A percentile compares a stretch with the other conserved stretches of the same genome.
Conservation (phyloP, 2,113 vertebrate genomes). For the Psephotus haematonotus region DNA sequence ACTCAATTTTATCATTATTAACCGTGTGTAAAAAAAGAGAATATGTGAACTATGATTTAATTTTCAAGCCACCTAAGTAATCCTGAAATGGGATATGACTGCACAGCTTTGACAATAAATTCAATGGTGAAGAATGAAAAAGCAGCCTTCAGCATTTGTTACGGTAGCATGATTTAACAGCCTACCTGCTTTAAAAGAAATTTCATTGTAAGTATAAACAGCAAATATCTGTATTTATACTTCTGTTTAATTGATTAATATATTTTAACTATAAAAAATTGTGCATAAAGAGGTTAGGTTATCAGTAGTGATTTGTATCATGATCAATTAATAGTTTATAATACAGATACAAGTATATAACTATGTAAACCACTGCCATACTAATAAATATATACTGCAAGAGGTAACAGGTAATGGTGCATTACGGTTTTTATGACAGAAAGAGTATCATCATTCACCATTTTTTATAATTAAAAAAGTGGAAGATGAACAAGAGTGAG, state of each 20-base stretch:
- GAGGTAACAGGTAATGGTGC: neutral
- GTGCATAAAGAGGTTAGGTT: neutral
- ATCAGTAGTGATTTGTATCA: constrained; percentile 8
- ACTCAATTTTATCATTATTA: neutral
- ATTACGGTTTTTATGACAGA: neutral
- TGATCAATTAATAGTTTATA: neutral
- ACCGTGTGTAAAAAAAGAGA: neutral
- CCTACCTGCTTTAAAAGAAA: constrained; percentile 29
- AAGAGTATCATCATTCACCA: neutral
- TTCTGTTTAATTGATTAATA: constrained; percentile 62
- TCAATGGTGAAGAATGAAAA: constrained; percentile 65
- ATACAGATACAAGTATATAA: neutral
- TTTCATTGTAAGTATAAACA: constrained; percentile 28
- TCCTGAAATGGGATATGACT: constrained; percentile 71
- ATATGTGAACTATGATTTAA: constrained; percentile 62
- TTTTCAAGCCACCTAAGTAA: constrained; percentile 68
- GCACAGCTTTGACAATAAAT: constrained; percentile 69
- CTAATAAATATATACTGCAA: neutral
- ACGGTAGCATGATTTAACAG: constrained; percentile 74
- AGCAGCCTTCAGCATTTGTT: constrained; percentile 64
- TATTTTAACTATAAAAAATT: constrained; percentile 35
- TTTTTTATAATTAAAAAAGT: neutral
- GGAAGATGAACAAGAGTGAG: neutral
- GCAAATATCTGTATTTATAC: constrained; percentile 55
- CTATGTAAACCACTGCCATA: neutral